These are phyloP conservation scores for Porites australiensis DNA, from an alignment of 64 coral and sea anemone species.

Conservation along the genomic window DNA sequence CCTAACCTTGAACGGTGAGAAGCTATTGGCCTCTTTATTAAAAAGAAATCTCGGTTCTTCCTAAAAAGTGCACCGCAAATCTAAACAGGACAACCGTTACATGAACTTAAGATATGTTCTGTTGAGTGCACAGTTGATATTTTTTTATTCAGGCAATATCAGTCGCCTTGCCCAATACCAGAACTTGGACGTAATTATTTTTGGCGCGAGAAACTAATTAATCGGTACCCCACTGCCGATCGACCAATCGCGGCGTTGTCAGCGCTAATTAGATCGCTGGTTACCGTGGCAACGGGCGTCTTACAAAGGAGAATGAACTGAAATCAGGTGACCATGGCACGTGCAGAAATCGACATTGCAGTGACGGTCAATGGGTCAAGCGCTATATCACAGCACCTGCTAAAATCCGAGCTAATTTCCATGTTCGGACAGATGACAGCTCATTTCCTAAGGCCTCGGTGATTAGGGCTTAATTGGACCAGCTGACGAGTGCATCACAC, in stretches of 20 bases:
- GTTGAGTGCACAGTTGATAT: neutral
- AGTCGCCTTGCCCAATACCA: neutral
- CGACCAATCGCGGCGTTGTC: conserved; percentile 37
- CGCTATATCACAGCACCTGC: conserved; percentile 86
- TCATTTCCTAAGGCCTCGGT: conserved; percentile 96
- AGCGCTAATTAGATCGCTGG: conserved; percentile 64
- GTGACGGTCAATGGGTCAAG: conserved; percentile 38
- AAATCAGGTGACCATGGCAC: conserved; percentile 84
- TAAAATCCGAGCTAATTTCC: conserved; percentile 91
- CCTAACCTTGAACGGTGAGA: conserved; percentile 4
- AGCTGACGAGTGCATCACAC: conserved; percentile 92
- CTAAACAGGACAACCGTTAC: neutral
- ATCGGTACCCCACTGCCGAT: conserved; percentile 42
- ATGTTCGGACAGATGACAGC: conserved; percentile 91
- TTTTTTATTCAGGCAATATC: neutral
- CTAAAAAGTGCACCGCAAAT: neutral
- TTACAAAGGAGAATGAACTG: conserved; percentile 70
- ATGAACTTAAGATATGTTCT: neutral
- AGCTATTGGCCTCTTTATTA: neutral
- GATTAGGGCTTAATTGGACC: conserved; percentile 99
- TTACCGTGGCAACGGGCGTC: conserved; percentile 58
- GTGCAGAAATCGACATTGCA: conserved; percentile 75
- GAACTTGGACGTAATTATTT: conserved; percentile 44
- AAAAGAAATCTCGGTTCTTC: conserved; percentile 7
- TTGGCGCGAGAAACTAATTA: conserved; percentile 76